These are phyloP conservation scores for Panthera tigris DNA, from an alignment of 2,113 vertebrate genomes.

Conservation along the genomic window DNA sequence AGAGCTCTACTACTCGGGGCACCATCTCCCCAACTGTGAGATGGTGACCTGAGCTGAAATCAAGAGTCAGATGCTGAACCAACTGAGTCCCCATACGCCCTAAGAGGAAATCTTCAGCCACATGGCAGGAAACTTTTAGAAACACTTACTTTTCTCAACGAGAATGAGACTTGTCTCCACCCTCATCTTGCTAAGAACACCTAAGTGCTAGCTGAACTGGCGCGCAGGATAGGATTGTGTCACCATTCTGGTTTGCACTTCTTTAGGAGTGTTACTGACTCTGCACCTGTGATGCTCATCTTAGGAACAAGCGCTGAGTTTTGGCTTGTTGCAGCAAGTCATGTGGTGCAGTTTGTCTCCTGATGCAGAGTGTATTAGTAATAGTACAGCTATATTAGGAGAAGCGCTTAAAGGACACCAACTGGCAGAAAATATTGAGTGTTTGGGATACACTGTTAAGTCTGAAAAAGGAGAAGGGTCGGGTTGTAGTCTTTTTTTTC, in stretches of 20 bases:
- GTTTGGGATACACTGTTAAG: neutral
- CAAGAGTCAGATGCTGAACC: no score
- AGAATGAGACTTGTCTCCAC: neutral
- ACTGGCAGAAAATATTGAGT: neutral
- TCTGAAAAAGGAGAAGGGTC: neutral
- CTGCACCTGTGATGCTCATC: neutral
- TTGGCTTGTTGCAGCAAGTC: neutral
- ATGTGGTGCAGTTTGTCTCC: neutral
- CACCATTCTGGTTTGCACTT: neutral
- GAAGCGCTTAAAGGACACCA: neutral
- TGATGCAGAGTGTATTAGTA: neutral
- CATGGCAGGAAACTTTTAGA: neutral
- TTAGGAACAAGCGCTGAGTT: neutral
- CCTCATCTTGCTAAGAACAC: neutral
- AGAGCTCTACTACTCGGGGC: no score
- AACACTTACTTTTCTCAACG: neutral
- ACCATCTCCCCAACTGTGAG: no score
- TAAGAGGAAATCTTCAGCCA: no score
- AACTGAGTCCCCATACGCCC: no score
- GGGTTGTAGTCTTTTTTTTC: neutral
- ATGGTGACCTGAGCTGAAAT: no score
- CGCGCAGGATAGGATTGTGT: no score
- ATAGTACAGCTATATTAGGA: neutral
- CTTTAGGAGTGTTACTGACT: neutral
- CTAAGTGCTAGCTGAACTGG: neutral